Base-by-base conservation (phyloP, 1,140 invertebrate genomes). In the Homarus americanus region DNA sequence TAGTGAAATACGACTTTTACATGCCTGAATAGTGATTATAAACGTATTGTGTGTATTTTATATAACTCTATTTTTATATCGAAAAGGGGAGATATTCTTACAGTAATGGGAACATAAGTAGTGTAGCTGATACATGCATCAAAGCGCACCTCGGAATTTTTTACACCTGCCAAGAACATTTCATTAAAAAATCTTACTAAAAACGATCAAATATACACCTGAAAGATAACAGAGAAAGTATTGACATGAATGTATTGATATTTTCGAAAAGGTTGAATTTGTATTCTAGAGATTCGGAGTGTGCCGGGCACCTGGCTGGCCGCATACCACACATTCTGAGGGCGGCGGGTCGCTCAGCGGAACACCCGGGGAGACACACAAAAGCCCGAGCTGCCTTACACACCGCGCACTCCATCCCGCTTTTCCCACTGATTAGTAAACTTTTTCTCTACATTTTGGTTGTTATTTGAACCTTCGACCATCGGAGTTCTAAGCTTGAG, bases 351-450 rank as follows among this genome's bases (percentile, higher is more conserved):
- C 89, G 78, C 53, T 91, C 73, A 79, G 32, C 58, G 63, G 89
- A 91, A 91, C 89, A 91, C 89, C 89, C 89, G 89, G 89, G 49
- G 89, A 91, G 89, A 85, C 36, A 91, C 89, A 91, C 89, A 91
- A 91, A 91, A 91, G 89, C 89, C 89, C 20, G 44, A 72, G 63
- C 89, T 91, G 80, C 80, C 75, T 84, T 28, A 78, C 88, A 91
- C 80, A 78, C 82, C 44, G 49, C 87, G 44, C 87, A 24, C 40
- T 63, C 28, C 41, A 69, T 17, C 34, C 32, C 4, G 12, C 17
- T 75, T 84, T 69, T 91, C 53, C 44, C 73, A 20, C 73, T 76
- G 36, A 4, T 24, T n/a, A 58, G 5, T 72, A 53, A n/a, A 12
- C 85, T n/a, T 40, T 78, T n/a, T 44, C 53, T 36, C 49, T 63